Conservation (phyloP, 2,888 invertebrate genomes). For the Polymixis lichenea region DNA sequence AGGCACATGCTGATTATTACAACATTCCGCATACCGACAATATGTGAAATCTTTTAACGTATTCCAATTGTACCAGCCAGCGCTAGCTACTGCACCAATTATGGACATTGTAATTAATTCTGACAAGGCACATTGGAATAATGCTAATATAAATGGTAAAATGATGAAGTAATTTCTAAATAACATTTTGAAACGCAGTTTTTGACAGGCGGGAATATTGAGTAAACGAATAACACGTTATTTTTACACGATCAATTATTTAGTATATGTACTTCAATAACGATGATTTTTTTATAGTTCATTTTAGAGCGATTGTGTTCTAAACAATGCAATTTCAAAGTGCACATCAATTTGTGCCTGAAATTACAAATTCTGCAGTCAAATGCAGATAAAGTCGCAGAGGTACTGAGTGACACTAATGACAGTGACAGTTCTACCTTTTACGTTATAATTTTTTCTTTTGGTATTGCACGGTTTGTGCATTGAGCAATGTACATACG, state of each 20-base stretch:
- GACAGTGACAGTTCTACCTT: no score
- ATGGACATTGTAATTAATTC: constrained; percentile 78
- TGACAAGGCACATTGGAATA: constrained; percentile 63
- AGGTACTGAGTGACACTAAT: no score
- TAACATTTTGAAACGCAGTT: constrained; percentile 46
- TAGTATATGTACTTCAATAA: neutral
- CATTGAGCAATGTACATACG: no score
- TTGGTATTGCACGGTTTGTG: no score
- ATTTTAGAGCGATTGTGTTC: constrained; percentile 26
- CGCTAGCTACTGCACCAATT: constrained; percentile 74
- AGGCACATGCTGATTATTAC: constrained; percentile 89
- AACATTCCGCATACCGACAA: constrained; percentile 91
- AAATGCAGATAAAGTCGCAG: neutral
- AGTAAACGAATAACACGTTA: neutral
- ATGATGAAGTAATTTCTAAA: constrained; percentile 20
- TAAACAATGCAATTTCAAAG: neutral
- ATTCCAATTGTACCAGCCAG: constrained; percentile 83
- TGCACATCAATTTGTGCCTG: neutral
- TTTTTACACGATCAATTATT: constrained; percentile 12
- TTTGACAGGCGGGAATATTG: constrained; percentile 27
- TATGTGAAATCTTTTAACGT: constrained; percentile 82
- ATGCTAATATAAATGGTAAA: constrained; percentile 16
- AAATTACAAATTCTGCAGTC: neutral
- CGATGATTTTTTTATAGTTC: neutral
- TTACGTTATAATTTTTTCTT: no score